Conservation (phyloP, 1,140 invertebrate genomes). For the Calliopsis andreniformis region DNA sequence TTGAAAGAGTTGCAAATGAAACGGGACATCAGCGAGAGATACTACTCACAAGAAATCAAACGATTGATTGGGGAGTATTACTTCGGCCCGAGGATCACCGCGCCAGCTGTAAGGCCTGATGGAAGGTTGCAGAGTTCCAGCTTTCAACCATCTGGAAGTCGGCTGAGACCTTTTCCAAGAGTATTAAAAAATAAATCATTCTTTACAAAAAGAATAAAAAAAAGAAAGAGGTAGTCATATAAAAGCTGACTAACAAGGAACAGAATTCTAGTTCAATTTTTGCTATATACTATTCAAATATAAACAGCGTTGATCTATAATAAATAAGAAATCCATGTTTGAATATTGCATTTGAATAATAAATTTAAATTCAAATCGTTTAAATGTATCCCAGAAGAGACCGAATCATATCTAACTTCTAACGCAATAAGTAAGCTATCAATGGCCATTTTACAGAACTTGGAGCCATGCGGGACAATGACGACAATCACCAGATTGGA, state of each 20-base stretch:
- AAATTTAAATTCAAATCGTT: no score
- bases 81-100: not conserved
- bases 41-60: conserved; percentile 59
- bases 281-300: no score
- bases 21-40: conserved; percentile 56
- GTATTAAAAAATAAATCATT: not conserved
- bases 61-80: conserved; percentile 58
- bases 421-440: not conserved
- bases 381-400: no score
- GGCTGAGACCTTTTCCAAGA: not conserved
- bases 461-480: conserved; percentile 65
- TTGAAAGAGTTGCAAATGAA: conserved; percentile 58
- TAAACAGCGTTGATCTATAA: no score
- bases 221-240: no score
- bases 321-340: no score
- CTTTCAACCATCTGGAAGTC: conserved; percentile 8
- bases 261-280: no score
- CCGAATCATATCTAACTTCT: no score
- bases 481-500: conserved; percentile 63
- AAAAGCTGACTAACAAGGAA: no score
- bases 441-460: conserved; percentile 30
- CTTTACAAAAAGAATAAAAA: not conserved
- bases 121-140: conserved; percentile 19
- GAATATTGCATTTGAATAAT: no score
- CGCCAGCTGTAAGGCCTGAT: not conserved